Evolutionary conservation across 2,797 vertebrate species (phyloP), one percentile per base, ranked within the genome.

Genomic region (Halcyon badia): DNA sequence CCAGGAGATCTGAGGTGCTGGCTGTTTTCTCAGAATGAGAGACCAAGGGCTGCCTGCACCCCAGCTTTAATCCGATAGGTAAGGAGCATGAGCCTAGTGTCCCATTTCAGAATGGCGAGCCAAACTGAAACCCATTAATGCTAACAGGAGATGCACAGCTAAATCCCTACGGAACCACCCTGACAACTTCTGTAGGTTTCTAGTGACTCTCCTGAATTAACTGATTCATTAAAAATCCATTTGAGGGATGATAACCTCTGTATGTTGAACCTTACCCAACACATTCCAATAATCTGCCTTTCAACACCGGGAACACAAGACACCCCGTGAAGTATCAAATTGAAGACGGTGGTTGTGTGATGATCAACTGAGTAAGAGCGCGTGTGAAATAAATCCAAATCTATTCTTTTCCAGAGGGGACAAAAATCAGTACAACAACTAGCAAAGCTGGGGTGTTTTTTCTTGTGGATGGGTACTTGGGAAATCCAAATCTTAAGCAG

Each of bases 181-280:
- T 25, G 39, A 41, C 56, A 94, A 80, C 51, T 92, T 94, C 72
- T 75, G 46, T 28, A 88, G 84, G 75, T 78, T 95, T 94, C 79
- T 66, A 66, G 49, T 88, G 44, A 82, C 89, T 82, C 37, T 78
- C 16, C 28, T 79, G 70, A 95, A 84, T 71, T 68, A 92, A 57
- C 46, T 68, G 77, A 91, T 72, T 69, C 35, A 88, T 91, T 69
- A 94, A 81, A 97, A 94, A 81, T 93, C 57, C 61, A 91, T 79
- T 58, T 86, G 30, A 91, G 62, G n/a, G 30, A 56, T 30, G 73
- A 83, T 71, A 94, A 72, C 15, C 28, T 41, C 46, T 72, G 11
- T 58, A 60, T 22, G 58, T 81, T 88, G 89, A 93, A 24, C 65
- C 30, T 86, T 69, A 46, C 72, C 71, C 83, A 96, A 92, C 33